Percentiles rank a stretch among this genome's conserved stretches.
Conservation (phyloP, 1,140 invertebrate species). For the Campoletis sonorensis region DNA sequence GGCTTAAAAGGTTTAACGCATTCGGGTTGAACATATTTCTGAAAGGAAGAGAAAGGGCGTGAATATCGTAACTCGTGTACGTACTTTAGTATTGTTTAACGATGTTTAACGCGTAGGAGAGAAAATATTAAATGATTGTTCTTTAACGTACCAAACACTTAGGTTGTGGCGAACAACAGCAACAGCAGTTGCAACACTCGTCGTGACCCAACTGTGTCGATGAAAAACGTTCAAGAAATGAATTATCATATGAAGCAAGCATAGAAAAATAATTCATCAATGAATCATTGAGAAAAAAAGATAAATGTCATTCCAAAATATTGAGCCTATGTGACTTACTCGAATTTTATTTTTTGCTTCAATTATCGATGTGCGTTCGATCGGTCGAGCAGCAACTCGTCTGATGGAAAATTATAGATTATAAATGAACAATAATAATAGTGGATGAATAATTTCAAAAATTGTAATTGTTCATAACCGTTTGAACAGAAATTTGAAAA, state of each 20-base stretch:
- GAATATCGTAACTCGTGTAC: neutral
- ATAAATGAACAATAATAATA: neutral
- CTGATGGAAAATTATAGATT: conserved; percentile 29
- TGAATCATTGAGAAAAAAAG: conserved; percentile 28
- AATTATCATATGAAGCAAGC: conserved; percentile 42
- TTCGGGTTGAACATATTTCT: conserved; percentile 80
- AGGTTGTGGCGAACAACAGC: conserved; percentile 61
- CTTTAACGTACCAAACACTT: conserved; percentile 59
- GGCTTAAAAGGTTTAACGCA: conserved; percentile 77
- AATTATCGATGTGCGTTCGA: conserved; percentile 55
- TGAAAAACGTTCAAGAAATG: conserved; percentile 35
- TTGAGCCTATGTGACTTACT: conserved; percentile 54
- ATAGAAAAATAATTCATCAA: conserved; percentile 19
- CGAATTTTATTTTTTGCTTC: conserved; percentile 67
- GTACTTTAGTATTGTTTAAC: neutral
- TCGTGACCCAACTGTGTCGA: conserved; percentile 63
- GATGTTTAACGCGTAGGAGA: conserved; percentile 19
- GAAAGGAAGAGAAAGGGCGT: conserved; percentile 39
- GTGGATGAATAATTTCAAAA: neutral
- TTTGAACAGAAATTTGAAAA: conserved; percentile 26
- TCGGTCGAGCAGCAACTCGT: conserved; percentile 2
- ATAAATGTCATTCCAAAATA: neutral
- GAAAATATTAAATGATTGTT: conserved; percentile 13
- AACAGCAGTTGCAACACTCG: conserved; percentile 67
- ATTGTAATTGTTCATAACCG: neutral